A percentile compares a stretch with the other conserved stretches of the same genome.
These are phyloP conservation scores for Corvus hawaiiensis DNA, from an alignment of 2,113 vertebrate species.

Conservation along the genomic window DNA sequence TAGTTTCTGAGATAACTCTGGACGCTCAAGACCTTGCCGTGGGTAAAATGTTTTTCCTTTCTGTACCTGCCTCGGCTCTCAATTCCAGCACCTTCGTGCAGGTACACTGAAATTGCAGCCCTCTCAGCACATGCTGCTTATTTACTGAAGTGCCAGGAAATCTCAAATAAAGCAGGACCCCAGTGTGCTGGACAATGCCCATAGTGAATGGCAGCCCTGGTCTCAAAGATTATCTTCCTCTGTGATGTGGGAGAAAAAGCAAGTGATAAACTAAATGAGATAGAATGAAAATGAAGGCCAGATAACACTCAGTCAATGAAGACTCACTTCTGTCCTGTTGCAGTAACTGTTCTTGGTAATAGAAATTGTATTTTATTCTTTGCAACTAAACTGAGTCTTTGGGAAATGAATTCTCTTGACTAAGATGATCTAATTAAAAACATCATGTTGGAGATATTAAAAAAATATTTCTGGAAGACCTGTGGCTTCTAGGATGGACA, in stretches of 20 bases:
- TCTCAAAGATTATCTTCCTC: background rate
- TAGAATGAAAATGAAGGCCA: background rate
- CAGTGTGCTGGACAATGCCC: background rate
- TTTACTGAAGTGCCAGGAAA: background rate
- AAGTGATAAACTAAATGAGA: background rate
- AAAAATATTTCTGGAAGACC: background rate
- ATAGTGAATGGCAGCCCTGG: background rate
- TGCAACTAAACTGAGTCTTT: background rate
- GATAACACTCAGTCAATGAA: background rate
- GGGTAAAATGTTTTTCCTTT: background rate
- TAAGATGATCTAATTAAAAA: background rate
- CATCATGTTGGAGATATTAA: background rate
- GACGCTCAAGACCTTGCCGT: background rate
- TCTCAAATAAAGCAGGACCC: background rate
- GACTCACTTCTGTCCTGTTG: background rate
- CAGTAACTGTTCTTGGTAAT: background rate
- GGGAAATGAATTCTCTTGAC: background rate
- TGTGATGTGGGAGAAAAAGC: background rate
- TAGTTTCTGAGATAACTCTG: background rate
- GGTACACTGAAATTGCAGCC: background rate
- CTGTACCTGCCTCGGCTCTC: background rate
- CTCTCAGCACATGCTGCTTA: background rate
- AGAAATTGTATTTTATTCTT: background rate
- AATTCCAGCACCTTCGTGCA: background rate
- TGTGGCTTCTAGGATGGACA: background rate